phyloP scores from a whole-genome alignment of 2,113 vertebrate genomes.

The Calonectris borealis region DNA sequence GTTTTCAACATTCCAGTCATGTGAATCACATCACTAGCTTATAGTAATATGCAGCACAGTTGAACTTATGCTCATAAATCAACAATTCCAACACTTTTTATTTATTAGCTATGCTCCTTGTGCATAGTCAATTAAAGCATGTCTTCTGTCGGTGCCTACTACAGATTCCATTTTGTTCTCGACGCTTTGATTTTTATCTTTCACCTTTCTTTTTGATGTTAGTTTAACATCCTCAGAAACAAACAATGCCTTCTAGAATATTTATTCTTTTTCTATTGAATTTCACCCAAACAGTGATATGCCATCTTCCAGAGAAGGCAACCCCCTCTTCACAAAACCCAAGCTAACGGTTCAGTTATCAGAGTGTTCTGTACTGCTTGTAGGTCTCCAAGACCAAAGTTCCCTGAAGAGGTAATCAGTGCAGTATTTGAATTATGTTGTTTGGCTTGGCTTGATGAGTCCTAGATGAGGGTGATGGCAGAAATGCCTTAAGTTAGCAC shows the following conservation, averaged over 20 bases:
- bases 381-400: background rate
- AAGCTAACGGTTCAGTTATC: background rate
- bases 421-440: background rate
- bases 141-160: background rate
- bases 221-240: background rate
- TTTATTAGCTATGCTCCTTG: background rate
- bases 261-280: background rate
- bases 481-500: background rate
- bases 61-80: constrained; percentile 27
- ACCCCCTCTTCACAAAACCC: background rate
- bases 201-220: background rate
- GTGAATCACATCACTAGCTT: background rate
- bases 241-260: background rate
- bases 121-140: background rate
- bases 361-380: background rate
- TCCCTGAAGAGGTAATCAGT: background rate
- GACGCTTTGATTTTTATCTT: background rate
- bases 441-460: background rate
- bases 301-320: background rate
- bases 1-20: constrained; percentile 15
- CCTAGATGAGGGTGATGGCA: background rate
- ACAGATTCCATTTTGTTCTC: background rate
- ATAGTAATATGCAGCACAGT: background rate
- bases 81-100: background rate
- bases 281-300: background rate